Evolutionary conservation across 2,113 vertebrate species (phyloP), one percentile per base, ranked within the genome.

Genomic region (Neolamprologus tretocephalus): DNA sequence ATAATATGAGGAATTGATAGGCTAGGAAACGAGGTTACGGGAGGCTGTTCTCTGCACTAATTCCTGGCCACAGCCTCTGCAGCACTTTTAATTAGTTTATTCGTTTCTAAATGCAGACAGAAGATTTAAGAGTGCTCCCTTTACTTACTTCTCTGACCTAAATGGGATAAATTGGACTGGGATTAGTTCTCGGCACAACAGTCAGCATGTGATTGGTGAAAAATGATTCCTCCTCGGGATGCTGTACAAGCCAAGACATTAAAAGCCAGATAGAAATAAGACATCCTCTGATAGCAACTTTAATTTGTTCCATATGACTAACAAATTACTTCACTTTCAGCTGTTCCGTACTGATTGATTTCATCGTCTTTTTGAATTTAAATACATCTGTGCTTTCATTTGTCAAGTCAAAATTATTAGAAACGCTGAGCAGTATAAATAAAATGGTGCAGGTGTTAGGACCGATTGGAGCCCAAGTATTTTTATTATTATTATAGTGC

Each of bases 31-130:
- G 17, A 91, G 91, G 84, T 89, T 90, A 91, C 19, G 19, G 54
- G 54, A 89, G 89, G 47, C 86, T 80, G 83, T 81, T 90, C 51
- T 10, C 35, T 78, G 61, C 53, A 63, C 90, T 92, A 73, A 85
- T 92, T 94, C 88, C 93, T 87, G 82, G 85, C 88, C 87, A 35
- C 54, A 66, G 90, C 88, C 88, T 84, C 82, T 84, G 90, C 83
- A 93, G 78, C 53, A 83, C 68, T 94, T 75, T 91, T 95, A 94
- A 95, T 95, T 95, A 94, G 92, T 95, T 95, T 92, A 95, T 94
- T 89, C 84, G n/a, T 93, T 91, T 94, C 93, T 92, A 93, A 95
- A 95, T 91, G 84, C 82, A 84, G 92, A 86, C 85, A 33, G 84
- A 93, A 91, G 90, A 94, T 95, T 93, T 94, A 91, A 92, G 85